Evolutionary conservation across 35 echinoderm and acorn worm genomes (phyloP), one percentile per base, ranked within the genome.

Genomic region (Chiridota heheva): DNA sequence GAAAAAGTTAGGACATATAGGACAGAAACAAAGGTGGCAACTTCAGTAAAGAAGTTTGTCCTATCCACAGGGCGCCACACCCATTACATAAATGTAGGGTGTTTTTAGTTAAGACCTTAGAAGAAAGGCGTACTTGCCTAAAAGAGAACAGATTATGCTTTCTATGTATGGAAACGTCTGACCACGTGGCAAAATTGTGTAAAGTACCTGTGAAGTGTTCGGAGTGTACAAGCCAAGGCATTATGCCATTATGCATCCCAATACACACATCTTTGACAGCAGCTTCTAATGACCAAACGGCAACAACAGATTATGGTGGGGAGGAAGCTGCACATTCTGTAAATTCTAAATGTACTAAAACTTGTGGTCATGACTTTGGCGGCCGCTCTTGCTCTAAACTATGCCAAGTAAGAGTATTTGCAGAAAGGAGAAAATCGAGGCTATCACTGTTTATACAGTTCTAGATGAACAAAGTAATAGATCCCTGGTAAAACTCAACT

Each of bases 71-170:
- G 13, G 27, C 18, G 15, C 39, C 30, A 16, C 51, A 79, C 41
- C 55, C 56, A 5, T 58, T 79, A 36, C 31, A 28, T 29, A 58
- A 79, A 24, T 79, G 76, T 38, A 79, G 76, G 41, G 49, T 6
- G 16, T 79, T 79, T 26, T 40, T 27, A 37, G 42, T 40, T 17
- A 79, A 44, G 38, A 20, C 76, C 16, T 16, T 62, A 2, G 76
- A 69, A 1, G 65, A 69, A n/a, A 33, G 6, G 24, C 36, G 33
- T 15, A 13, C 65, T 40, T 69, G 12, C 33, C 65, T 69, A 4
- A 69, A 40, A 36, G 65, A 69, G 30, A 69, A 69, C n/a, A 13
- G 65, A 33, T 39, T 69, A 13, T 69, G 65, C 15, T 69, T 69
- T 5, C 12, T 39, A 33, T 69, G 65, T n/a, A 39, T 13, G 15